phyloP scores from a whole-genome alignment of 2,113 vertebrate species.

The Chamaetylas fuelleborni region DNA sequence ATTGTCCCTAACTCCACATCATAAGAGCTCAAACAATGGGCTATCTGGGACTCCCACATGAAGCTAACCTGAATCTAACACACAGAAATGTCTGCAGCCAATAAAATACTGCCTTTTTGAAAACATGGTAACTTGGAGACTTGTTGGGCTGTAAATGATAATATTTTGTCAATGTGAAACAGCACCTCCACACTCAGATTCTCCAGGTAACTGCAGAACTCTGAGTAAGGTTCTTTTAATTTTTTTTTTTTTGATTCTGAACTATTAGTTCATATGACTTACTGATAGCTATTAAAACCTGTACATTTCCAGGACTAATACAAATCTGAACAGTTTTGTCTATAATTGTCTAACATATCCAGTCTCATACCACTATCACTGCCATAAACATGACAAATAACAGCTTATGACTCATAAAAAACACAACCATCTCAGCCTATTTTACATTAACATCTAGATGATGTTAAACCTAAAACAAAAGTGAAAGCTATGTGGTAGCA shows the following conservation, averaged over 20 bases:
- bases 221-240: neutral
- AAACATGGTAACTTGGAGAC: neutral
- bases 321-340: neutral
- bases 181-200: neutral
- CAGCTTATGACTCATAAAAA: neutral
- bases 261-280: neutral
- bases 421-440: neutral
- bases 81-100: neutral
- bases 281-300: neutral
- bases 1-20: neutral
- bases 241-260: neutral
- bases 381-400: neutral
- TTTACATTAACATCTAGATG: neutral
- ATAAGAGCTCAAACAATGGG: neutral
- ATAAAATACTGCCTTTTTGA: neutral
- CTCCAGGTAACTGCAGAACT: neutral
- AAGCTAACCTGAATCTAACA: neutral
- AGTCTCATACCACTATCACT: neutral
- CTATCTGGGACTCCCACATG: neutral
- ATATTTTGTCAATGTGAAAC: neutral
- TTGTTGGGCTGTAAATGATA: neutral
- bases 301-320: neutral
- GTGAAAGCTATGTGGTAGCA: accelerated
- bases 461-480: neutral
- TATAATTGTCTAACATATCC: neutral